Evolutionary conservation across 2,888 invertebrate genomes (phyloP).

Genomic region (Maniola hyperantus): DNA sequence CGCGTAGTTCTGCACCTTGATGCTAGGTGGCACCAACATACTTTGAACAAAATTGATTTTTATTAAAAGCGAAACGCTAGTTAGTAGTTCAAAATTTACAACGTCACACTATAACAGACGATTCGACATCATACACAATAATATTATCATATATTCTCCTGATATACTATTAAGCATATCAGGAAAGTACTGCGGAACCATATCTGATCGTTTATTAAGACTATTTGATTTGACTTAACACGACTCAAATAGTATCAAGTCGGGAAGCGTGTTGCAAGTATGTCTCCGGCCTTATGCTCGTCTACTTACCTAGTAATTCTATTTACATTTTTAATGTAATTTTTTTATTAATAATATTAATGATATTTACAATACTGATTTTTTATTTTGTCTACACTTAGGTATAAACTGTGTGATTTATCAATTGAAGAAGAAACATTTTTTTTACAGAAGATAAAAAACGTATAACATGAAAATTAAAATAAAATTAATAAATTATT

Average conservation of each 20-base stretch:
- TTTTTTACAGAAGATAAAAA: background rate
- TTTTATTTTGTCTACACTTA: conserved; percentile 31
- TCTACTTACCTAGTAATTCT: conserved; percentile 29
- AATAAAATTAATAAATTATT: conserved; percentile 23
- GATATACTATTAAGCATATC: too few relatives aligned
- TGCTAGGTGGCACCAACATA: too few relatives aligned
- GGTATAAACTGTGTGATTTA: background rate
- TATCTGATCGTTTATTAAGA: too few relatives aligned
- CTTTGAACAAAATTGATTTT: too few relatives aligned
- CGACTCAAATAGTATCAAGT: background rate
- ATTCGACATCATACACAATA: too few relatives aligned
- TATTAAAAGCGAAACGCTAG: too few relatives aligned
- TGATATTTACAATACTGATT: conserved; percentile 66
- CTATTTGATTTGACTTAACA: background rate
- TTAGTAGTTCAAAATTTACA: too few relatives aligned
- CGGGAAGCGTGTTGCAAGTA: background rate
- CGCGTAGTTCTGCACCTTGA: too few relatives aligned
- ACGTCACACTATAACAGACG: too few relatives aligned
- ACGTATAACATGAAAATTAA: background rate
- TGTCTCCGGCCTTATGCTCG: conserved; percentile 24
- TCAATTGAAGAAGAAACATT: background rate
- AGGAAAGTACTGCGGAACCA: too few relatives aligned
- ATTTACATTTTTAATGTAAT: conserved; percentile 33
- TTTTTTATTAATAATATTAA: conserved; percentile 43
- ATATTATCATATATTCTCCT: too few relatives aligned